Evolutionary conservation across 92 coral and sea anemone genomes (phyloP).

Genomic region (Heteractis magnifica): DNA sequence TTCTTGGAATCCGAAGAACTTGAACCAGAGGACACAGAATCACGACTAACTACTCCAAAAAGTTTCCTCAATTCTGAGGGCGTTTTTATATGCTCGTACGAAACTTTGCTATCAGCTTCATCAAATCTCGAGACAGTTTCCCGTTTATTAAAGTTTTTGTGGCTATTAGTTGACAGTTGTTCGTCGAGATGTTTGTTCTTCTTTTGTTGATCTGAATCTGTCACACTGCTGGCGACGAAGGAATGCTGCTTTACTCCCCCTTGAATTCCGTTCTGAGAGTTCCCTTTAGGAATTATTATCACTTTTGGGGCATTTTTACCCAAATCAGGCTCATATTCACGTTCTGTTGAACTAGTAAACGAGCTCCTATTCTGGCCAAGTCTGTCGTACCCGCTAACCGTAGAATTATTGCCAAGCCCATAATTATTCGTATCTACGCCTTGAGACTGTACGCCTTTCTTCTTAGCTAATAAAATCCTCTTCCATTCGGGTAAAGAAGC

Average conservation of each 20-base stretch:
- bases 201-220: conserved; percentile 29
- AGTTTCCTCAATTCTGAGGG: conserved; percentile 65
- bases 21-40: neutral
- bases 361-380: conserved; percentile 12
- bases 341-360: neutral
- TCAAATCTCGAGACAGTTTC: neutral
- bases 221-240: conserved; percentile 45
- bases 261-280: conserved; percentile 16
- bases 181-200: neutral
- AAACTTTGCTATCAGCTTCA: conserved; percentile 29
- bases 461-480: conserved; percentile 59
- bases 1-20: neutral
- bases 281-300: conserved; percentile 5
- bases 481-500: conserved; percentile 80
- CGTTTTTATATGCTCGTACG: conserved; percentile 56
- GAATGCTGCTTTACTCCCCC: conserved; percentile 26
- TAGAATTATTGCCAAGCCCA: neutral
- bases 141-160: neutral
- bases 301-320: neutral
- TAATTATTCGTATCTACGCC: conserved; percentile 12
- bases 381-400: conserved; percentile 4
- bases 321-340: neutral
- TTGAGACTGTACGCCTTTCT: conserved; percentile 30
- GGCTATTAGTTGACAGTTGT: conserved; percentile 13
- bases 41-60: conserved; percentile 31